Evolutionary conservation across 2,888 invertebrate species (phyloP), one percentile per base, ranked within the genome.

Genomic region (Ennomos fuscantarius): DNA sequence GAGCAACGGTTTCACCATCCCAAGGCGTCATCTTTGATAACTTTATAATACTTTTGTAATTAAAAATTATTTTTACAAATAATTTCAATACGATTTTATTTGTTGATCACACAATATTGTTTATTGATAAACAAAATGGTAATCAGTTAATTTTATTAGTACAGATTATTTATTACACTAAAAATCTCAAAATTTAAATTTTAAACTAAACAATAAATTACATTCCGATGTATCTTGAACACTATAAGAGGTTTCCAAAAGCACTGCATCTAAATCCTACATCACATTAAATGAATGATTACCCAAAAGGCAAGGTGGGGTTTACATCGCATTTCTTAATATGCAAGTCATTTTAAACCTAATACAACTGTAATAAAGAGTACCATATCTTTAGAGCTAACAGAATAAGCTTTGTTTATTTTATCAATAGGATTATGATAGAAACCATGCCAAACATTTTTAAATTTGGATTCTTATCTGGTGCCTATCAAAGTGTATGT

Each of bases 71-170:
- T 43, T 43, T 40, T 37, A 8, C 35, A 41, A 46, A 47, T 37
- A 12, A 24, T 40, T 49, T 35, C 1, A 41, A 49, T 41, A 9
- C 10, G 11, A 9, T 24, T 35, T 0, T 24, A 6, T 45, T 0
- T 34, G 8, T 50, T 47, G 51, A 65, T 70, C 65, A 74, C 69
- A 35, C 63, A 53, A 52, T 53, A 52, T 50, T 55, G 68, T 72
- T 76, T 60, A 47, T 45, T 39, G 9, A 15, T 41, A 65, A 62
- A 62, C 65, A 60, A 43, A 59, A 63, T 42, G 55, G 56, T 64
- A 56, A 56, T 55, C 31, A 8, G 3, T 33, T 8, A 13, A 37
- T 24, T 33, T 10, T 13, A 61, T 6, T 42, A 11, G 9, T 11
- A 34, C 15, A 9, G 13, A 2, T 41, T 10, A 10, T 49, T 5